Evolutionary conservation across 2,888 invertebrate species (phyloP).

Genomic region (Didymodactylos carnosus): DNA sequence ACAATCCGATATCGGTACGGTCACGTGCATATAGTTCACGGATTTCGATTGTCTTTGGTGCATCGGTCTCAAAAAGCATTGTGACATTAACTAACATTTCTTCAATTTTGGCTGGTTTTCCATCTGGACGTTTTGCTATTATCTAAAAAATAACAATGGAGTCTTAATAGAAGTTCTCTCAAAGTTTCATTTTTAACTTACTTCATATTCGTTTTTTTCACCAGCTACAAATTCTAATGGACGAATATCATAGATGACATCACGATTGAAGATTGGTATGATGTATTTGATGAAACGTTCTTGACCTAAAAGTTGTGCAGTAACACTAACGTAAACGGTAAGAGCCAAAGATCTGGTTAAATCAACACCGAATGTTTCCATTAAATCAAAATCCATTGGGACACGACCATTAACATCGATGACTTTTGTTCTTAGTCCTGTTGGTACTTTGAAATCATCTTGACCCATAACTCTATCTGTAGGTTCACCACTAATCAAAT

Average conservation of each 20-base stretch:
- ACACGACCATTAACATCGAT: not conserved
- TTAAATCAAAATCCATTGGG: not conserved
- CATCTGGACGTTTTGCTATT: not conserved
- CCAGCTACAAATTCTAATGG: not conserved
- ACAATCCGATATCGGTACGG: not conserved
- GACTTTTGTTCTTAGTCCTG: no score
- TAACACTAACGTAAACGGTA: not conserved
- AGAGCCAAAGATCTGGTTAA: not conserved
- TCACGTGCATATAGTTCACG: not conserved
- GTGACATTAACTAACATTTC: not conserved
- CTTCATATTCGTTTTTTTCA: not conserved
- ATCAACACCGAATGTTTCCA: not conserved
- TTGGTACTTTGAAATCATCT: no score
- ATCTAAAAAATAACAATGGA: no score
- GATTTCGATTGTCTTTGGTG: not conserved
- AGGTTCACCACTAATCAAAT: no score
- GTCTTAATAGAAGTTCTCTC: no score
- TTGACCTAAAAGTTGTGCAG: not conserved
- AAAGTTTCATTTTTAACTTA: no score
- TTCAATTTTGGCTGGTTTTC: not conserved
- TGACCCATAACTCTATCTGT: no score
- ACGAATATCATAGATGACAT: not conserved
- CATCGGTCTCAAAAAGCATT: not conserved
- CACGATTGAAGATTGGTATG: not conserved
- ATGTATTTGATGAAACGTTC: not conserved